Conservation (phyloP, 2,888 invertebrate genomes). For the Parnassius glacialis region DNA sequence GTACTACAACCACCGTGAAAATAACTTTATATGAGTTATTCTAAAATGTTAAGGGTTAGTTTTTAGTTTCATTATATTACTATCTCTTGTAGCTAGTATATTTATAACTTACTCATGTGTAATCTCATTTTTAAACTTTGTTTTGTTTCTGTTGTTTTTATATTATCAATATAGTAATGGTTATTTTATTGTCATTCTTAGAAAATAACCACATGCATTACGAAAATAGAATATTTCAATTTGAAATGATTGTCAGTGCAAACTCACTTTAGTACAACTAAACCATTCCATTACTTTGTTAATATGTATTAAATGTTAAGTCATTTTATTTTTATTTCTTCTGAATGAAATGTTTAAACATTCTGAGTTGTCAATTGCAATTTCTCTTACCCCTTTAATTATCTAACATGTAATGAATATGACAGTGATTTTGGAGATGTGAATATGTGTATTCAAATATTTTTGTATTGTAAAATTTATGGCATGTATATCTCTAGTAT, state of each 20-base stretch:
- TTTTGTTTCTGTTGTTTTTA: constrained; percentile 40
- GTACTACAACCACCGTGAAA: constrained; percentile 33
- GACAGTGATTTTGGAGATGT: constrained; percentile 10
- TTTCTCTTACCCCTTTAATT: constrained; percentile 1
- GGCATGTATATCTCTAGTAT: constrained; percentile 65
- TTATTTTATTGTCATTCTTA: constrained; percentile 33
- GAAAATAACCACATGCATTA: constrained; percentile 34
- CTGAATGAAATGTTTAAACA: background rate
- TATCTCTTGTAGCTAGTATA: constrained; percentile 26
- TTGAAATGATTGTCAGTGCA: constrained; percentile 36
- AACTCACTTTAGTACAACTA: constrained; percentile 45
- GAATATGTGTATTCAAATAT: constrained; percentile 57
- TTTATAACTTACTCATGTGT: constrained; percentile 50
- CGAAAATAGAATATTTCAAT: constrained; percentile 64
- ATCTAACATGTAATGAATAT: constrained; percentile 4
- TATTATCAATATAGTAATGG: constrained; percentile 26
- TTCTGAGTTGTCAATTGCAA: constrained; percentile 20
- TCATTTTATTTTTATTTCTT: constrained; percentile 14
- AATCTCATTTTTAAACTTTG: constrained; percentile 62
- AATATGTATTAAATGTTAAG: constrained; percentile 25
- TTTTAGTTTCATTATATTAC: constrained; percentile 24
- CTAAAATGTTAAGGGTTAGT: constrained; percentile 27
- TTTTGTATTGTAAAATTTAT: constrained; percentile 75
- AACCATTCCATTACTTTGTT: constrained; percentile 51
- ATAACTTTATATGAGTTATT: constrained; percentile 18